A percentile compares a stretch with the other conserved stretches of the same genome.
phyloP scores from a whole-genome alignment of 2,797 vertebrate species.

The Squalus acanthias region DNA sequence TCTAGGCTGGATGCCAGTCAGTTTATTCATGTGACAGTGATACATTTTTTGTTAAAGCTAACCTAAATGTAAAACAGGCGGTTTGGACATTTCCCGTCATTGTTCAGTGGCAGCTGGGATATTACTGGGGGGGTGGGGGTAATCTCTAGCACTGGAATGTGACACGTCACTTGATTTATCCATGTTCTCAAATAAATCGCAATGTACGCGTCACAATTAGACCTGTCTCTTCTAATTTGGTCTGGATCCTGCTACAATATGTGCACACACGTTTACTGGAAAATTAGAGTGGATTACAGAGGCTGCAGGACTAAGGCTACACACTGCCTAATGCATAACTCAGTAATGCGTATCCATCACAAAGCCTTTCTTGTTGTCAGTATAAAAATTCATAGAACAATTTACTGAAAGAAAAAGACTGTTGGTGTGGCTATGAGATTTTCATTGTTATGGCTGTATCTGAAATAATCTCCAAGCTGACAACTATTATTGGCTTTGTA shows the following conservation, averaged over 20 bases:
- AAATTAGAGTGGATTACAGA: slow-evolving; percentile 23
- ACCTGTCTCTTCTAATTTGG: slow-evolving; percentile 4
- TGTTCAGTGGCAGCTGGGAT: neutral
- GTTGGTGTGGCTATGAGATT: neutral
- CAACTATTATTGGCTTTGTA: neutral
- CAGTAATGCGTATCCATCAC: neutral
- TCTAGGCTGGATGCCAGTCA: neutral
- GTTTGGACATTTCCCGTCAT: neutral
- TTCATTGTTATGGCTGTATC: neutral
- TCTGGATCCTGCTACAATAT: neutral
- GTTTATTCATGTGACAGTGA: neutral
- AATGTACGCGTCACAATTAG: slow-evolving; percentile 5
- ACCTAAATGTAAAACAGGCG: neutral
- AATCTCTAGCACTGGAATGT: neutral
- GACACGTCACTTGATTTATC: neutral
- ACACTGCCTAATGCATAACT: neutral
- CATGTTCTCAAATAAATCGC: neutral
- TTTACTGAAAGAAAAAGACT: neutral
- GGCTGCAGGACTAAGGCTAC: neutral
- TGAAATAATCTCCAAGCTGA: neutral
- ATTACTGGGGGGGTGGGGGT: neutral
- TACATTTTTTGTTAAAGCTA: neutral
- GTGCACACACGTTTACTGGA: neutral
- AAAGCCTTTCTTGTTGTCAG: neutral
- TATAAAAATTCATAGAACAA: neutral